These are phyloP conservation scores for Condylura cristata DNA, from an alignment of 2,113 vertebrate genomes.

Conservation along the genomic window DNA sequence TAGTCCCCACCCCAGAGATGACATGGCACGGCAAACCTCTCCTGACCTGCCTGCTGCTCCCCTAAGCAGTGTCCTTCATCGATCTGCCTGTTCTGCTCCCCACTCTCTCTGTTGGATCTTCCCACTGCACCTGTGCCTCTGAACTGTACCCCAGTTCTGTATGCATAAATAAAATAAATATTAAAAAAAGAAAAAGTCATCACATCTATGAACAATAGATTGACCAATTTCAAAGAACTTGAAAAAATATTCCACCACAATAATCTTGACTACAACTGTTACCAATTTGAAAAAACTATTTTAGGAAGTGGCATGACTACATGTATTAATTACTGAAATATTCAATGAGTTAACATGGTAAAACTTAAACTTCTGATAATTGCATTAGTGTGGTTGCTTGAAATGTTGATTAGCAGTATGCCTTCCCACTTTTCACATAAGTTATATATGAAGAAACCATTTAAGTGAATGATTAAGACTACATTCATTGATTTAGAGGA, in stretches of 20 bases:
- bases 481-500: no score
- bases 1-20: no score
- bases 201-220: neutral
- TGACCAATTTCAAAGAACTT: neutral
- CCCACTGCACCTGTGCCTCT: no score
- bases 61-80: no score
- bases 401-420: neutral
- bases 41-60: no score
- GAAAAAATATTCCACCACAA: neutral
- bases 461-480: neutral
- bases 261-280: neutral
- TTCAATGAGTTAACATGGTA: neutral
- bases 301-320: neutral
- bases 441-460: neutral
- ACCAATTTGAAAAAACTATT: neutral
- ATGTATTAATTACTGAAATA: neutral
- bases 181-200: neutral
- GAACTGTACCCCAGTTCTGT: no score
- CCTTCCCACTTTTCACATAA: neutral
- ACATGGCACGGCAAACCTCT: no score
- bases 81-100: no score
- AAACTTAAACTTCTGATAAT: neutral
- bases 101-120: no score
- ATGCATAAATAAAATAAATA: no score
- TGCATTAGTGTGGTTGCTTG: neutral